These are phyloP conservation scores for Protonemura montana DNA, from an alignment of 2,888 invertebrate species.

Conservation along the genomic window DNA sequence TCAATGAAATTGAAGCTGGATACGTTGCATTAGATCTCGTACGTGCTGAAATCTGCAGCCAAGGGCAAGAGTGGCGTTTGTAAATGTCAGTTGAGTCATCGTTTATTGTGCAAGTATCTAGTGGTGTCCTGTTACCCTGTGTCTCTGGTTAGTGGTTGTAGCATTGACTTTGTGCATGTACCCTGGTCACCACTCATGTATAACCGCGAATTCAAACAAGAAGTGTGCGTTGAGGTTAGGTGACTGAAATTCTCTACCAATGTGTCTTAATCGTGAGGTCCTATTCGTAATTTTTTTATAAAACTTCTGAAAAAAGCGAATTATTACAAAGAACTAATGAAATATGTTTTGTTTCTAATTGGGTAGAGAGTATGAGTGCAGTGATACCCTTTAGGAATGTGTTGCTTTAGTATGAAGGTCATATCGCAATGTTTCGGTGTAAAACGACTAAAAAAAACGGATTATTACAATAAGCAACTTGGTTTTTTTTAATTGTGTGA, in stretches of 20 bases:
- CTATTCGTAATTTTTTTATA: too few relatives aligned
- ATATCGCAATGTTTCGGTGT: too few relatives aligned
- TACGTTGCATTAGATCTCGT: not conserved
- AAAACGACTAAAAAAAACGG: too few relatives aligned
- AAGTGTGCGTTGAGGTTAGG: not conserved
- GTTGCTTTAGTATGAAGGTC: too few relatives aligned
- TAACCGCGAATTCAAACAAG: not conserved
- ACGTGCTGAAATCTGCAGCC: not conserved
- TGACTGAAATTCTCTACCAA: not conserved
- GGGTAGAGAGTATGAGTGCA: too few relatives aligned
- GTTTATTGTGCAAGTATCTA: not conserved
- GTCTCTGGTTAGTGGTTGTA: not conserved
- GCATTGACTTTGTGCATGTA: not conserved
- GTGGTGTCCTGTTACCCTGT: not conserved
- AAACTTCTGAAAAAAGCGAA: too few relatives aligned
- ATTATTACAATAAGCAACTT: too few relatives aligned
- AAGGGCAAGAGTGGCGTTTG: not conserved
- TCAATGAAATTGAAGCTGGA: not conserved
- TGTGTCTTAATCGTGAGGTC: not conserved
- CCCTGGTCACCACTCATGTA: not conserved
- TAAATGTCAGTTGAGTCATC: not conserved
- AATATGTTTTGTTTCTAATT: too few relatives aligned
- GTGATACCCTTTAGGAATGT: too few relatives aligned
- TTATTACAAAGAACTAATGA: too few relatives aligned
- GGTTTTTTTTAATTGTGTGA: too few relatives aligned